A percentile compares a stretch with the other conserved stretches of the same genome.
These are phyloP conservation scores for Nasonia vitripennis DNA, from an alignment of 1,140 invertebrate genomes.

Conservation along the genomic window DNA sequence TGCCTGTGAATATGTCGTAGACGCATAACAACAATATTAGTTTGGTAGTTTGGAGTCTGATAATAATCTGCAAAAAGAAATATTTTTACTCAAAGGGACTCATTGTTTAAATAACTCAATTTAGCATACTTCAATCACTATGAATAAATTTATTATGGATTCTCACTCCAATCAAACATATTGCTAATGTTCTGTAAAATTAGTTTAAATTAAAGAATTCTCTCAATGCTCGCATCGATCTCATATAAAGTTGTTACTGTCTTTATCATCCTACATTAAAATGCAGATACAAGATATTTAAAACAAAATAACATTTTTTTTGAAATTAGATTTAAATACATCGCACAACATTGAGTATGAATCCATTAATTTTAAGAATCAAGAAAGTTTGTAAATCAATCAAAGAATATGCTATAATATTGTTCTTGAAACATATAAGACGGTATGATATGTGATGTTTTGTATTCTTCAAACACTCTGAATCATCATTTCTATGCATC, in stretches of 20 bases:
- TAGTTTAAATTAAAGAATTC: neutral
- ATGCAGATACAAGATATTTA: neutral
- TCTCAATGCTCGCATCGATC: constrained; percentile 5
- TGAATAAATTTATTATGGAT: neutral
- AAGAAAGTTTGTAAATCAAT: neutral
- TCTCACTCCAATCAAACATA: neutral
- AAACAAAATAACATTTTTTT: too few relatives aligned
- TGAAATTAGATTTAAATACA: neutral
- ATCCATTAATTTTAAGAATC: neutral
- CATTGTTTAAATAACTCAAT: neutral
- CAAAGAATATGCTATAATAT: neutral
- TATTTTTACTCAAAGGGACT: neutral
- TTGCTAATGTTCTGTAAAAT: neutral
- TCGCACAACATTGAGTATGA: neutral
- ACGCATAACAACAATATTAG: neutral
- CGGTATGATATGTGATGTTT: too few relatives aligned
- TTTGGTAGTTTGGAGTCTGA: neutral
- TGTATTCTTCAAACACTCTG: too few relatives aligned
- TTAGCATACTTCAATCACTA: neutral
- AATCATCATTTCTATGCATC: too few relatives aligned
- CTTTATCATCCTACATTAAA: neutral
- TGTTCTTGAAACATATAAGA: too few relatives aligned
- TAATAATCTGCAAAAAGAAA: too few relatives aligned
- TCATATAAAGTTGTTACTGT: neutral
- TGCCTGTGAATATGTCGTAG: neutral